Conservation (phyloP, 2,113 vertebrate genomes). For the Sterrhoptilus dennistouni region DNA sequence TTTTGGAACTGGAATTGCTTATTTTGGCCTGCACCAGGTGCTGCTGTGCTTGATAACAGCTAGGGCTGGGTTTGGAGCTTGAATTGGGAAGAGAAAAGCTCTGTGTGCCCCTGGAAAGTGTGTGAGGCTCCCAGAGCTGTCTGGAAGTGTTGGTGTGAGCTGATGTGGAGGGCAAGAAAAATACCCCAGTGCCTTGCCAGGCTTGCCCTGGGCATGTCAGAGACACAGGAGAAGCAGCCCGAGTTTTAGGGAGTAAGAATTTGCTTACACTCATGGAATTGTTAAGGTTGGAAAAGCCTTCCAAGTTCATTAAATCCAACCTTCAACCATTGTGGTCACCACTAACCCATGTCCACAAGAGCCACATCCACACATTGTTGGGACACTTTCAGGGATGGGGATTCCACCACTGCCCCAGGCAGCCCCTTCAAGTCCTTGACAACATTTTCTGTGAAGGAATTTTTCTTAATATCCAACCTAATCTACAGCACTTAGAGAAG, state of each 20-base stretch:
- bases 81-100: neutral
- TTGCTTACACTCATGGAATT: neutral
- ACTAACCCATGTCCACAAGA: accelerated
- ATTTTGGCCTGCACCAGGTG: neutral
- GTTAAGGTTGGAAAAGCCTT: neutral
- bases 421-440: neutral
- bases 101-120: neutral
- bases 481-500: neutral
- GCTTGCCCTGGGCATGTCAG: neutral
- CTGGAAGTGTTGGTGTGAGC: neutral
- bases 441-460: neutral
- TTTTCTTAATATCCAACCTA: neutral
- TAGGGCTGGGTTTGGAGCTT: neutral
- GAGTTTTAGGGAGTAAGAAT: neutral
- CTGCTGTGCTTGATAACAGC: neutral
- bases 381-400: neutral
- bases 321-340: neutral
- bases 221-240: neutral
- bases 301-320: neutral
- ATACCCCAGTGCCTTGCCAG: neutral
- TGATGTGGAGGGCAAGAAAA: neutral
- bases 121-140: neutral
- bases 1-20: neutral
- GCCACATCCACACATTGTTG: neutral
- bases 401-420: neutral